These are phyloP conservation scores for Octopus sinensis DNA, from an alignment of 1,140 invertebrate genomes.

Conservation along the genomic window DNA sequence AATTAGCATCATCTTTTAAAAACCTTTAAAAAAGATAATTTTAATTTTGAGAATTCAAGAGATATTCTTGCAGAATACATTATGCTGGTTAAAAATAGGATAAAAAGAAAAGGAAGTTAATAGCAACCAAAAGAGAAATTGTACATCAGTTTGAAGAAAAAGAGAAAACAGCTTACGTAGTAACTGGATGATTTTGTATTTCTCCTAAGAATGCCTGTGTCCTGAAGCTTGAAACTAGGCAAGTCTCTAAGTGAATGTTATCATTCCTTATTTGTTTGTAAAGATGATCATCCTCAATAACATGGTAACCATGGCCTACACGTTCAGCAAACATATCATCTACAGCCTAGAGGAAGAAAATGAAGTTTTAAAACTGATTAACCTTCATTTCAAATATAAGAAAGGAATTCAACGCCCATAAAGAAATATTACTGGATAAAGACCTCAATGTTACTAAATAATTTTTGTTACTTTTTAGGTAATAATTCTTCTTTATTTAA, in stretches of 20 bases:
- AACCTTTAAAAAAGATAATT: slow-evolving; percentile 54
- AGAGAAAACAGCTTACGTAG: slow-evolving; percentile 23
- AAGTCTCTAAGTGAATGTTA: slow-evolving; percentile 57
- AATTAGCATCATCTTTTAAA: slow-evolving; percentile 63
- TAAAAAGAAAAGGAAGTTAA: too few relatives aligned
- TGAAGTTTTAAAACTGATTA: background rate
- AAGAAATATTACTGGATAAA: too few relatives aligned
- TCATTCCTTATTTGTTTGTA: slow-evolving; percentile 56
- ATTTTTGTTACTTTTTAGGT: too few relatives aligned
- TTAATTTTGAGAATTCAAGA: too few relatives aligned
- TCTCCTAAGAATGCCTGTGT: slow-evolving; percentile 60
- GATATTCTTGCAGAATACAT: too few relatives aligned
- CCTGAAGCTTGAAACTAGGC: slow-evolving; percentile 63
- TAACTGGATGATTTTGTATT: slow-evolving; percentile 50
- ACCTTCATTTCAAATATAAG: too few relatives aligned
- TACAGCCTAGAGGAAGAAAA: slow-evolving; percentile 54
- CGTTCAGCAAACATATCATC: slow-evolving; percentile 61
- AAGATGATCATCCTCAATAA: slow-evolving; percentile 58
- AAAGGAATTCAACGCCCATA: too few relatives aligned
- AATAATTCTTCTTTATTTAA: too few relatives aligned
- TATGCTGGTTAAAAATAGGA: too few relatives aligned
- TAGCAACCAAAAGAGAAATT: too few relatives aligned
- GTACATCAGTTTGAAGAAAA: too few relatives aligned
- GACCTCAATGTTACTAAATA: too few relatives aligned
- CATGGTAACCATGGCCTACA: slow-evolving; percentile 67